Base-by-base conservation (phyloP, 2,113 vertebrate species). In the Ranitomeya imitator region DNA sequence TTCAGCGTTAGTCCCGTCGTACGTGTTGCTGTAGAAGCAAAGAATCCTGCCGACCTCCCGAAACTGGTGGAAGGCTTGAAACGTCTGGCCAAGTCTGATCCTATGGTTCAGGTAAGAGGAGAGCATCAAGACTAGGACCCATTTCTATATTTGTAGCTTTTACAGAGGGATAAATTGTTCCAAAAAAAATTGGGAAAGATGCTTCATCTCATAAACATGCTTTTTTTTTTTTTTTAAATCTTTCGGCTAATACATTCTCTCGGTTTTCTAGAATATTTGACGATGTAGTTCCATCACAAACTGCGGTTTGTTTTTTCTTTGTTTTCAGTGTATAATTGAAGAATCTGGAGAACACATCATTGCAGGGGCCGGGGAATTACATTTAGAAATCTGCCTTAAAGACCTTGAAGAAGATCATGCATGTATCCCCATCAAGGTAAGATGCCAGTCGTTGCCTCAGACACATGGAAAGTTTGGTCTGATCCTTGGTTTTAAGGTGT, bases 31-130 rank as follows among this genome's bases (percentile, higher is more conserved):
- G 93, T 93, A 71, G 93, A 94, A 90, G 93, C 91, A 60, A 94
- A 94, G 91, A 94, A 92, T 78, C 92, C 92, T 14, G 92, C 93
- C 37, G 92, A 94, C 89, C 91, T 95, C 23, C 93, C 93, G 78
- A 95, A 94, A 90, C 87, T 93, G 90, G 93, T 92, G 77, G 93
- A 95, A 86, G 93, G 93, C 57, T 91, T 95, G 26, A 95, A 95
- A 88, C 89, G 63, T 80, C 86, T 94, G 83, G 92, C 93, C 86
- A 94, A 94, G 90, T 94, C 93, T 83, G 92, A 95, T 92, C 93
- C 93, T 73, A 92, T 93, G 92, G 93, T 95, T 83, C 92, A 94
- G 91, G 93, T 95, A 87, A 79, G 26, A 10, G 31, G 16, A 19
- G 37, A 74, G 19, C 59, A 15, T 13, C 59, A 60, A 60, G 15